Conservation (phyloP, 2,888 invertebrate species). For the Creontiades dilutus region DNA sequence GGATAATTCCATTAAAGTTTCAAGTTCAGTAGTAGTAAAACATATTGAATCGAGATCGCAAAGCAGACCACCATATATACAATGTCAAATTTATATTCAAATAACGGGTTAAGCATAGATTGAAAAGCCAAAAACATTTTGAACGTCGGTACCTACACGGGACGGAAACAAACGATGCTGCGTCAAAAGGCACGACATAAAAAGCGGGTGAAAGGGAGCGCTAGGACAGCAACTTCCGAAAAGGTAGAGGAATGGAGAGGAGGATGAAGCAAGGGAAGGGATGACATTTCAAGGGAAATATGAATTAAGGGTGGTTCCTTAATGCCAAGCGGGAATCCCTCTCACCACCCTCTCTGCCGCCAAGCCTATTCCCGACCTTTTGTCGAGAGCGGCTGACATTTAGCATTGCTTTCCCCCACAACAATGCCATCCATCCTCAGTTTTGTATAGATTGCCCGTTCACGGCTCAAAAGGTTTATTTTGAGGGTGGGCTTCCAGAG, state of each 20-base stretch:
- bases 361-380: slow-evolving; percentile 53
- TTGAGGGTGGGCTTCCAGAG: neutral
- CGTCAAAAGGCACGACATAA: neutral
- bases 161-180: neutral
- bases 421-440: slow-evolving; percentile 58
- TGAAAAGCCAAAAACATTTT: no score
- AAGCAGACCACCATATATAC: no score
- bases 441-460: slow-evolving; percentile 61
- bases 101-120: no score
- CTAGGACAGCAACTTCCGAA: neutral
- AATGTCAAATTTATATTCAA: no score
- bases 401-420: slow-evolving; percentile 59
- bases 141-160: neutral
- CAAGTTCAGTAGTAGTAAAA: no score
- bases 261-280: neutral
- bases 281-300: slow-evolving; percentile 60
- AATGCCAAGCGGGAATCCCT: slow-evolving; percentile 49
- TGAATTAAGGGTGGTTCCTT: slow-evolving; percentile 62
- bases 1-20: no score
- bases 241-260: neutral
- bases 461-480: slow-evolving; percentile 56
- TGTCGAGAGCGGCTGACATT: slow-evolving; percentile 56
- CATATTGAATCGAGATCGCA: no score
- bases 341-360: neutral
- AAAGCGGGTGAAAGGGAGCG: neutral